Evolutionary conservation across 2,888 invertebrate genomes (phyloP), one percentile per base, ranked within the genome.

Genomic region (Blastobasis adustella): DNA sequence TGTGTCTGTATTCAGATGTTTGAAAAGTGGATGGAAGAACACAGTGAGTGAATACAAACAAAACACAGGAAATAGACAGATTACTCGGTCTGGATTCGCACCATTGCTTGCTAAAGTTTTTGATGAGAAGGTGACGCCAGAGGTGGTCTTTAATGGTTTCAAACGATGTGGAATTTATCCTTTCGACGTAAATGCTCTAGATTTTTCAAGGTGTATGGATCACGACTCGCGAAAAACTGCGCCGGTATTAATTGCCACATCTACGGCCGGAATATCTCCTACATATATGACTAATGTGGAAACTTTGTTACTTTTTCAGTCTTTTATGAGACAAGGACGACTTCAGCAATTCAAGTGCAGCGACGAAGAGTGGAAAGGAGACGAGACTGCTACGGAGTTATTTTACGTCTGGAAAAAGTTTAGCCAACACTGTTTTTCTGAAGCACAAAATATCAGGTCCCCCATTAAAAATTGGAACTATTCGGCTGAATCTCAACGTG

Each of bases 41-140:
- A 46, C 49, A 23, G 51, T 56, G 10, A 41, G 10, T 41, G 49
- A 54, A n/a, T 54, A 49, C 45, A 56, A 54, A 52, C 40, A 50
- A 9, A 52, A 40, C 9, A 54, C 51, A 40, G 54, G 52, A 6
- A 49, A 54, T 49, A 41, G 47, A 50, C 46, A 46, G 40, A 48
- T 54, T 40, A 56, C 56, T 36, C 23, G 49, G 10, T 47, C 53
- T 49, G 47, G 50, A n/a, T 56, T 56, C 48, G 56, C 53, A 48
- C 45, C 45, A 6, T 39, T 50, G 37, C 46, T 46, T 9, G 42
- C 50, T 9, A 50, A 50, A 23, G 50, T 50, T n/a, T 41, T 50
- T 50, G 9, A 46, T 38, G 50, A 50, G 6, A 50, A 50, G 39
- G 50, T 46, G 46, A 50, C 50, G 7, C 40, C 46, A 41, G 50